Evolutionary conservation across 2,113 vertebrate genomes (phyloP), one percentile per base, ranked within the genome.

Genomic region (Promerops cafer): DNA sequence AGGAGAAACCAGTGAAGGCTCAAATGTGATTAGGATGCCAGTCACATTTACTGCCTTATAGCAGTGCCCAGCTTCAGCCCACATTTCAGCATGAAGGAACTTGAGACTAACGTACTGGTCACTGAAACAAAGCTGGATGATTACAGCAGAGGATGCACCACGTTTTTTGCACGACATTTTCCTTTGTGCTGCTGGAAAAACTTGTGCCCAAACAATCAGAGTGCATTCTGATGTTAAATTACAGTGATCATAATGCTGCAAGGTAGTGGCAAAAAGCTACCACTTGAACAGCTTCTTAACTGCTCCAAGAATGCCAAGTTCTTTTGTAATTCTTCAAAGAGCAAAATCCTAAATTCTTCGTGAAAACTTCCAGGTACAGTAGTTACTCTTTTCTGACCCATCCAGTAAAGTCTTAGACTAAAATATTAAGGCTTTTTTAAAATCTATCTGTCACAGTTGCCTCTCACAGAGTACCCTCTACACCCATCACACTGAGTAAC

Each of bases 21-120:
- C 57, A 81, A 71, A 88, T n/a, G 87, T 26, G 33, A 83, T 96
- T 93, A 92, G 77, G 53, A 96, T 90, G 86, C 92, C 65, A 81
- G 92, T 94, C 95, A 96, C 93, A 93, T 20, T 31, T 63, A 50
- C 11, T 78, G 94, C 79, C 78, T 88, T 68, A 88, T 3, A 33
- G 86, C 65, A 82, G 65, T 45, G 59, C 87, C 74, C 74, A 19
- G 87, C 61, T 82, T 90, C 91, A 93, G 79, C 60, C 92, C n/a
- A 53, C 70, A 37, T 72, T 85, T 85, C 74, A 94, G 74, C 66
- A 35, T 49, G 28, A 88, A 91, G 75, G 56, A 93, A 68, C 80
- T 6, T 31, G 19, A 83, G 75, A 86, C 50, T 59, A 23, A 63
- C 7, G 19, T 35, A 87, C 64, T 20, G 26, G 13, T 35, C 69